phyloP scores from a whole-genome alignment of 2,888 invertebrate species.

The Trachelus stipa region DNA sequence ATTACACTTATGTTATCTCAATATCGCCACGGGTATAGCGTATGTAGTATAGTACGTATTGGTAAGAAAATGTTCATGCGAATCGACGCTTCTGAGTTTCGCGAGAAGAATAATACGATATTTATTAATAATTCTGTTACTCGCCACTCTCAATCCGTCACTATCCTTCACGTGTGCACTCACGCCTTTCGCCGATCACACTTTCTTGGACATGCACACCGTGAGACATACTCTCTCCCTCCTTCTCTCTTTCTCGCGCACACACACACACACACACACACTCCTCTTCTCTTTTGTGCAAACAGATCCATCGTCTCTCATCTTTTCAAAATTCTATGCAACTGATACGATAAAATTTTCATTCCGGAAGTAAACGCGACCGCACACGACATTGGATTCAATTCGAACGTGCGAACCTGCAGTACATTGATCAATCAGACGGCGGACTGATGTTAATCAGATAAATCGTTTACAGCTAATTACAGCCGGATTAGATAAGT shows the following conservation, averaged over 20 bases:
- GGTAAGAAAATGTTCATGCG: neutral
- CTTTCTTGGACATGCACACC: neutral
- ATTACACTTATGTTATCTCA: neutral
- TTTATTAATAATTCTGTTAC: conserved; percentile 44
- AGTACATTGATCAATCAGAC: neutral
- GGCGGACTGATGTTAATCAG: neutral
- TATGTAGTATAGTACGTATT: neutral
- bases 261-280: too few species aligned
- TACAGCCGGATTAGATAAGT: neutral
- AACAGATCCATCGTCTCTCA: neutral
- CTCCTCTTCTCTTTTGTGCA: neutral
- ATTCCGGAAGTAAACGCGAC: neutral
- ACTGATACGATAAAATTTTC: neutral
- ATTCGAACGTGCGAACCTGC: neutral
- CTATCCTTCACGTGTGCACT: neutral
- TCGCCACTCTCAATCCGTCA: conserved; percentile 16
- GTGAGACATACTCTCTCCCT: too few species aligned
- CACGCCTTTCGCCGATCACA: neutral
- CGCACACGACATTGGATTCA: neutral
- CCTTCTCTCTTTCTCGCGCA: too few species aligned
- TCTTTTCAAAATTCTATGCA: neutral
- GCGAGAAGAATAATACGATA: neutral
- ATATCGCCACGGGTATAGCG: neutral
- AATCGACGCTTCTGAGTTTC: neutral
- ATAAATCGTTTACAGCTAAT: neutral